phyloP scores from a whole-genome alignment of 30 jellyfish, hydroid and myxozoan genomes.

The Hydractinia symbiolongicarpus region DNA sequence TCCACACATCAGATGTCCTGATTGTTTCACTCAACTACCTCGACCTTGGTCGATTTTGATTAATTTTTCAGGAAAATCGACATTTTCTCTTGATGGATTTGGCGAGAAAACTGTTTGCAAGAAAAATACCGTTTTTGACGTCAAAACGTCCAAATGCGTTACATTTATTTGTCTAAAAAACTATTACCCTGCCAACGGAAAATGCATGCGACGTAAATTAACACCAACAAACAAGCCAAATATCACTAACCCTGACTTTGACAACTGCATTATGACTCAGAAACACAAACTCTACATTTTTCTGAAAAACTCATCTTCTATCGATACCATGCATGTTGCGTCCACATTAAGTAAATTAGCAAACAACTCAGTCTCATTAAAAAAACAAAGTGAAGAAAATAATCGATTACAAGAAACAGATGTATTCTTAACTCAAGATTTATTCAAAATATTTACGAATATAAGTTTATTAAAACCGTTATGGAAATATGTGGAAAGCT shows the following conservation, averaged over 20 bases:
- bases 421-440: background rate
- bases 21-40: background rate
- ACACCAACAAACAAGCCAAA: background rate
- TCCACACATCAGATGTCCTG: too few species aligned
- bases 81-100: background rate
- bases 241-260: background rate
- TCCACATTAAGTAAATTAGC: too few species aligned
- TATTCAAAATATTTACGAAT: background rate
- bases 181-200: background rate
- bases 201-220: background rate
- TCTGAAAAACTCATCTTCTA: too few species aligned
- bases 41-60: constrained; percentile 1
- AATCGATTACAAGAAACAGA: too few species aligned
- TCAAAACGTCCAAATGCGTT: background rate
- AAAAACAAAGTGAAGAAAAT: too few species aligned
- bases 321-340: too few species aligned
- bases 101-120: background rate
- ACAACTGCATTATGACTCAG: background rate
- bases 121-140: background rate
- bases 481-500: background rate
- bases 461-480: background rate
- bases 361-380: too few species aligned
- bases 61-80: background rate
- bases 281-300: background rate
- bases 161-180: background rate